A percentile compares a stretch with the other conserved stretches of the same genome.
Conservation (phyloP, 23 tunicate genomes). For the Clavelina lepadiformis region DNA sequence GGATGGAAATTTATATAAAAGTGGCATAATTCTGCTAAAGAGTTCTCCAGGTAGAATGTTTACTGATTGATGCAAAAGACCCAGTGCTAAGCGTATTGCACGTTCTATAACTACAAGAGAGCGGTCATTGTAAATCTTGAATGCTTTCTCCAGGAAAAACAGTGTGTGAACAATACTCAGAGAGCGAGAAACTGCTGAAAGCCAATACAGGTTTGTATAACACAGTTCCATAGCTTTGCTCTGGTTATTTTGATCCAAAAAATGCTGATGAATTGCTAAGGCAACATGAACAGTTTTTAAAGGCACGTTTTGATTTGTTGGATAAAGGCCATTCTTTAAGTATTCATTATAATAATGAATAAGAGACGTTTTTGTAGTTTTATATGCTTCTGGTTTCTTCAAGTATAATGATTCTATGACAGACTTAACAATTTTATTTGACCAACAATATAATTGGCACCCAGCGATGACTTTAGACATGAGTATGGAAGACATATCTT, state of each 20-base stretch:
- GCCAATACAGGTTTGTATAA: constrained; percentile 23
- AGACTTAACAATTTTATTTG: constrained; percentile 8
- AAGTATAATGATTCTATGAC: constrained; percentile 9
- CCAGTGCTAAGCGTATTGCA: constrained; percentile 24
- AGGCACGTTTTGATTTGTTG: constrained; percentile 16
- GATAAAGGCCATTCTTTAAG: constrained; percentile 8
- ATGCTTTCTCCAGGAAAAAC: constrained; percentile 20
- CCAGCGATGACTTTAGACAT: constrained; percentile 9
- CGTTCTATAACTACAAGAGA: constrained; percentile 28
- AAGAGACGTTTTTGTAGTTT: neutral
- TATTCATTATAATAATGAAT: constrained; percentile 15
- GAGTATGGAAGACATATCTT: constrained; percentile 22
- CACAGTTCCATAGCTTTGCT: constrained; percentile 2
- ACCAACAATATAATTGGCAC: constrained; percentile 28
- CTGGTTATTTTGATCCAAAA: neutral
- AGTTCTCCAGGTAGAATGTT: constrained; percentile 31
- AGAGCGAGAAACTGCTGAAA: constrained; percentile 9
- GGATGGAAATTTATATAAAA: constrained; percentile 15
- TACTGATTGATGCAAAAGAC: neutral
- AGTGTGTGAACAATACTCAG: constrained; percentile 8
- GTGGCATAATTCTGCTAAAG: constrained; percentile 15
- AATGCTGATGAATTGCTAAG: constrained; percentile 8
- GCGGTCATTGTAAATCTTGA: neutral
- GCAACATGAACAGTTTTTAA: constrained; percentile 24
- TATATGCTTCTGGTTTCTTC: neutral